These are phyloP conservation scores for Trichechus manatus DNA, from an alignment of 2,113 vertebrate genomes.

Conservation along the genomic window DNA sequence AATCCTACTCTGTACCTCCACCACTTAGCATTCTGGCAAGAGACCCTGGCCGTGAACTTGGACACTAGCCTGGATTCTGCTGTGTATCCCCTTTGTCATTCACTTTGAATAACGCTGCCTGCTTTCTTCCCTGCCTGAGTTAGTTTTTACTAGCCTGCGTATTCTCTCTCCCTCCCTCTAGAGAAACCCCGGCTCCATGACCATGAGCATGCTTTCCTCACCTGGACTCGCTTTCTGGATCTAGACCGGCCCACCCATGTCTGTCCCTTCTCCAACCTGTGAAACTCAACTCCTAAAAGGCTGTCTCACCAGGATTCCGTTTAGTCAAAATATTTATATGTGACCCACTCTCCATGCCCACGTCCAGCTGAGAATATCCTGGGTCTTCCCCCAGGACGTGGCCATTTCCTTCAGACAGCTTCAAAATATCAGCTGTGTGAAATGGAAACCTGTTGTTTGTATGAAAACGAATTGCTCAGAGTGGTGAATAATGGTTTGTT, in stretches of 20 bases:
- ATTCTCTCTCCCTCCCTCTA: neutral
- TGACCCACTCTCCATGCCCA: neutral
- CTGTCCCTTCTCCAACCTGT: neutral
- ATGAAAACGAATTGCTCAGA: neutral
- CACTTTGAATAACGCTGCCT: neutral
- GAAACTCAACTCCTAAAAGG: neutral
- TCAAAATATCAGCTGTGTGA: neutral
- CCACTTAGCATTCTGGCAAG: neutral
- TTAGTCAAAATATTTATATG: neutral
- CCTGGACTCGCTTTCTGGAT: neutral
- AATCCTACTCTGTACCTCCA: neutral
- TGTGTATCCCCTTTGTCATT: neutral
- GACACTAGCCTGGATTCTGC: neutral
- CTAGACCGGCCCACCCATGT: neutral
- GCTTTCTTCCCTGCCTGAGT: neutral
- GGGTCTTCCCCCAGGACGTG: neutral
- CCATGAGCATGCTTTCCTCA: neutral
- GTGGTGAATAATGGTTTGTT: neutral
- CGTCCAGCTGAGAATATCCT: neutral
- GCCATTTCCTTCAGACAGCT: neutral
- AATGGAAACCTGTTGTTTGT: neutral
- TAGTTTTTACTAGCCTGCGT: neutral
- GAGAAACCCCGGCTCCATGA: neutral
- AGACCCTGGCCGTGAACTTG: neutral
- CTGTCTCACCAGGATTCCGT: too few species aligned